A percentile compares a stretch with the other conserved stretches of the same genome.
These are phyloP conservation scores for Sinotaia quadrata DNA, from an alignment of 2,888 invertebrate species.

Conservation along the genomic window DNA sequence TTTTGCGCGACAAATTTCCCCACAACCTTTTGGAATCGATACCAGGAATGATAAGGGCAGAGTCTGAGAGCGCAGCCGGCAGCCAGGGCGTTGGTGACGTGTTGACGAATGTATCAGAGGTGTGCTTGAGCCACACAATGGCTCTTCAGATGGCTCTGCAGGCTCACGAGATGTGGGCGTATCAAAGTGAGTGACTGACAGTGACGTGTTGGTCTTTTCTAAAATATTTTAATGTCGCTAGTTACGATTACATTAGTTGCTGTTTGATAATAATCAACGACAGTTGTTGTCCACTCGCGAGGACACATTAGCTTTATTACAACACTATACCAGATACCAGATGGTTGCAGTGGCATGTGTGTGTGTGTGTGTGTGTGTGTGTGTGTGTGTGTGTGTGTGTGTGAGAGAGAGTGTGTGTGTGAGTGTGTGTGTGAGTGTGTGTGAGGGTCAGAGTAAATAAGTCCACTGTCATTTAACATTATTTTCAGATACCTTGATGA, in stretches of 20 bases:
- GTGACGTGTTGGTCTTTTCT: neutral
- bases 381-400: slow-evolving; percentile 9
- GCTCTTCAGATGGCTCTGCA: neutral
- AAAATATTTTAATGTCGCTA: neutral
- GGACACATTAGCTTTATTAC: neutral
- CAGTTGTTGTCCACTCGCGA: neutral
- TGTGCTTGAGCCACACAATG: neutral
- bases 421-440: slow-evolving; percentile 1
- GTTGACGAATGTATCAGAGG: neutral
- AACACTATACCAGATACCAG: neutral
- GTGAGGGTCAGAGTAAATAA: neutral
- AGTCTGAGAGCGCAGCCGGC: no score
- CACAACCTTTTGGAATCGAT: no score
- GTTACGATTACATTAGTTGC: neutral
- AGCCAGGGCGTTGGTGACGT: no score
- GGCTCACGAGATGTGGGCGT: neutral
- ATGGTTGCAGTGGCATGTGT: neutral
- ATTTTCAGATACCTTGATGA: no score
- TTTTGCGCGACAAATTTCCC: no score
- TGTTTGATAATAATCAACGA: neutral
- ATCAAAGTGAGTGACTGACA: neutral
- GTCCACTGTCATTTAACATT: neutral
- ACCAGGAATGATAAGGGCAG: no score
- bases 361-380: neutral
- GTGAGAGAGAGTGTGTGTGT: slow-evolving; percentile 5